Conservation (phyloP, 2,113 vertebrate genomes). For the Thryonomys swinderianus region DNA sequence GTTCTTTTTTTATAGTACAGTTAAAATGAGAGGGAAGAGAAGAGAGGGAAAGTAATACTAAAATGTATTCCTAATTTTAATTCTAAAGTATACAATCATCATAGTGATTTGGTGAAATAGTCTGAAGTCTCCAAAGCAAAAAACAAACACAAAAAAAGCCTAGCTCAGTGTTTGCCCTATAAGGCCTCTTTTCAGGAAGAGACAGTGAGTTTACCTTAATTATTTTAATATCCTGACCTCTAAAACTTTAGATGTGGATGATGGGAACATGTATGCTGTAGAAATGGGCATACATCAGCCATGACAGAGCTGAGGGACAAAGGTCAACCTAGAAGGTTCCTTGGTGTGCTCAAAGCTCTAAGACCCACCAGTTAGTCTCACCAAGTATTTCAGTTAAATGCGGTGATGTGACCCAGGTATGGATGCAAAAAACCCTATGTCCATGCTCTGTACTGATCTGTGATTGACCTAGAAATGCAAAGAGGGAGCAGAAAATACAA, state of each 20-base stretch:
- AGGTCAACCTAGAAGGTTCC: neutral
- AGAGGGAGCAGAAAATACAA: neutral
- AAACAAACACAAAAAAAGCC: neutral
- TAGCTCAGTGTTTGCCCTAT: slow-evolving; percentile 47
- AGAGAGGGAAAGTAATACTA: slow-evolving; percentile 73
- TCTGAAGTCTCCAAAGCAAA: slow-evolving; percentile 67
- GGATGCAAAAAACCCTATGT: neutral
- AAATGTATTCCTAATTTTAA: slow-evolving; percentile 80
- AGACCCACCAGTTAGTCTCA: neutral
- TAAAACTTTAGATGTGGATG: slow-evolving; percentile 14
- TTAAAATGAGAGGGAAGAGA: slow-evolving; percentile 76
- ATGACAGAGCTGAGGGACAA: neutral
- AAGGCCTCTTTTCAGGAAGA: slow-evolving; percentile 43
- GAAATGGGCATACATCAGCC: neutral
- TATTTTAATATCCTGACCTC: slow-evolving; percentile 58
- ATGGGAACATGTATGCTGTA: neutral
- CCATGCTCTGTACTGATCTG: neutral
- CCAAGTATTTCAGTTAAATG: neutral
- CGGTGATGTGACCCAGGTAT: neutral
- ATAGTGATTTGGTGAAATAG: slow-evolving; percentile 73
- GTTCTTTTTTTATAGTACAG: slow-evolving; percentile 74
- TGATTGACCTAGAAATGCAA: neutral
- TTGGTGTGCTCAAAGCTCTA: neutral
- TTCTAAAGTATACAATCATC: slow-evolving; percentile 72
- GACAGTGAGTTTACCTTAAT: slow-evolving; percentile 64